phyloP scores from a whole-genome alignment of 1,140 invertebrate species.

The Panulirus ornatus region DNA sequence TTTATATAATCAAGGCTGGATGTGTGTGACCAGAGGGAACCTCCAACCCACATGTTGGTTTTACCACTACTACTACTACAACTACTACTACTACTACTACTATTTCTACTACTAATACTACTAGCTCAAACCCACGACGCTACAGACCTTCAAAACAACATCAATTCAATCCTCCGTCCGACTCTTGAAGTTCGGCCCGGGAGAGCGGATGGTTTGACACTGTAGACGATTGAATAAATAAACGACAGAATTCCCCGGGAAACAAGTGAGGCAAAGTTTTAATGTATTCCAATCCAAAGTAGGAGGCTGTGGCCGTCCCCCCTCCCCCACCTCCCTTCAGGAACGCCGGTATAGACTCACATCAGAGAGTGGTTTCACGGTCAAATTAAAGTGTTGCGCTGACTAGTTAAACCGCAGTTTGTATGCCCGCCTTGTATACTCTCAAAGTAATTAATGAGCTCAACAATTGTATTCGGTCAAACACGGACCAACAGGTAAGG shows the following conservation, averaged over 20 bases:
- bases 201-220: too few species aligned
- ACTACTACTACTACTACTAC: too few species aligned
- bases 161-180: too few species aligned
- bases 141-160: too few species aligned
- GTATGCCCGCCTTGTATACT: constrained; percentile 7
- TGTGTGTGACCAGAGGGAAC: too few species aligned
- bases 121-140: too few species aligned
- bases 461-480: constrained; percentile 15
- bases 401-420: background rate
- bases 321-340: background rate
- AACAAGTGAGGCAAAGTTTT: constrained; percentile 18
- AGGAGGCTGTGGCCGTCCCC: background rate
- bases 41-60: too few species aligned
- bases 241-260: constrained; percentile 5
- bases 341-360: background rate
- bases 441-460: constrained; percentile 33
- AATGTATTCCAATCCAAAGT: constrained; percentile 33
- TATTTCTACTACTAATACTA: too few species aligned
- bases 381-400: constrained; percentile 35
- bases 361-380: background rate
- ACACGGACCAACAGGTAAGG: background rate
- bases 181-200: too few species aligned
- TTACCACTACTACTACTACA: too few species aligned
- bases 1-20: too few species aligned
- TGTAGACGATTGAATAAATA: too few species aligned